Evolutionary conservation across 2,797 vertebrate species (phyloP).

Genomic region (Salarias fasciatus): DNA sequence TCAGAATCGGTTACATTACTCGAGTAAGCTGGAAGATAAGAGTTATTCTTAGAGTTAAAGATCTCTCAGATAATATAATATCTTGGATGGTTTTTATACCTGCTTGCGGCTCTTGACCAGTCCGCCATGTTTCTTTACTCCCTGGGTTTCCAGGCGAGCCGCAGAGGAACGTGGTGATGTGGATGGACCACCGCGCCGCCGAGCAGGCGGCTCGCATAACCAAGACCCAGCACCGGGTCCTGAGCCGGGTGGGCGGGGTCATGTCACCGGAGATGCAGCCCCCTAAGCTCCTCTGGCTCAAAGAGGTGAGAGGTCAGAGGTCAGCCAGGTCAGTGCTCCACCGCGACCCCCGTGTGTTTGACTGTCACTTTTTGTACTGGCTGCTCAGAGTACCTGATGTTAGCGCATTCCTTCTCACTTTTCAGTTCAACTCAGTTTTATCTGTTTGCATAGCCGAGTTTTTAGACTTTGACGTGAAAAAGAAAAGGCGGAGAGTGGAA

Average conservation of each 20-base stretch:
- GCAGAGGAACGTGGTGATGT: conserved; percentile 93
- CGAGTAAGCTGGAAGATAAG: conserved; percentile 14
- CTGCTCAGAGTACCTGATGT: background rate
- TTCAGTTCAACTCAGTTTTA: background rate
- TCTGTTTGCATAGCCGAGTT: too few species aligned
- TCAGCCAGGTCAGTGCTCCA: conserved; percentile 55
- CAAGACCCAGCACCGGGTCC: conserved; percentile 80
- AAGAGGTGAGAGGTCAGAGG: conserved; percentile 91
- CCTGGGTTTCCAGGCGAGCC: conserved; percentile 76
- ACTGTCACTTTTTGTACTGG: conserved; percentile 17
- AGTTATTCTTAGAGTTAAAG: conserved; percentile 12
- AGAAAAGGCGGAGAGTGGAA: too few species aligned
- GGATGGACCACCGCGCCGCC: conserved; percentile 95
- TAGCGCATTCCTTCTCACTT: background rate
- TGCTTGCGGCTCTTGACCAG: too few species aligned
- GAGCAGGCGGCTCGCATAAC: conserved; percentile 91
- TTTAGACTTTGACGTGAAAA: too few species aligned
- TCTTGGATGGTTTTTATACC: too few species aligned
- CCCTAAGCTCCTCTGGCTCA: conserved; percentile 96
- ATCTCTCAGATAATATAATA: too few species aligned
- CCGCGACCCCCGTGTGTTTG: conserved; percentile 25
- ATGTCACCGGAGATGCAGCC: conserved; percentile 99
- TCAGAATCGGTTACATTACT: conserved; percentile 31
- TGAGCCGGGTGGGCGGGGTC: conserved; percentile 88
- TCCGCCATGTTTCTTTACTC: background rate